Base-by-base conservation (phyloP, 1,140 invertebrate genomes). In the Tribolium castaneum region DNA sequence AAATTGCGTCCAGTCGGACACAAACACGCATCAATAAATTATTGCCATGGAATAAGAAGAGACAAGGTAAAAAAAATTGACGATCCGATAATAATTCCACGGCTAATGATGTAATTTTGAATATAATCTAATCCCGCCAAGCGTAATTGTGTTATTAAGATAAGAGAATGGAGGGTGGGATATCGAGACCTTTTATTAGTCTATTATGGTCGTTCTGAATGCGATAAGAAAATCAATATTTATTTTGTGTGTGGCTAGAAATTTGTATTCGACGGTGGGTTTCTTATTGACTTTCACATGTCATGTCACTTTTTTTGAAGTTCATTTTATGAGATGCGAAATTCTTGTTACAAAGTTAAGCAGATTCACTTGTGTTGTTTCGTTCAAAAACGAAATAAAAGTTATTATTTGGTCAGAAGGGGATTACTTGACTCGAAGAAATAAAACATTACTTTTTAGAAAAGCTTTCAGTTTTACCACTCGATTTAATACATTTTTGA, bases 91-190 rank as follows among this genome's bases (percentile, higher is more conserved):
- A 19, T 56, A 56, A 56, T 56, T 56, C 54, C 6, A 10, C 14
- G 13, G 5, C 13, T 56, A 16, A 56, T 30, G 54, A 59, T 35
- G 59, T 66, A 66, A 66, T 66, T 66, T 66, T 66, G n/a, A 22
- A n/a, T 25, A 35, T 39, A 66, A 66, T 66, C 25, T 22, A 22
- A 13, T 22, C 54, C 59, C 10, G n/a, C n/a, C 13, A 13, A 30
- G 25, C 10, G 25, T 66, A 66, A 66, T 66, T 66, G 59, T 34
- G 59, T 34, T 35, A 66, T 66, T 66, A 66, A 66, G 59, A 66
- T 66, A 35, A 66, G 25, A 9, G 59, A 66, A 30, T 25, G 19
- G 6, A 13, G 25, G 30, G 59, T 35, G 25, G 56, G 22, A 62
- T 19, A 56, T 13, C 12, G 52, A 56, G 52, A 56, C 52, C 52